Evolutionary conservation across 1,140 invertebrate species (phyloP), one percentile per base, ranked within the genome.

Genomic region (Meloidogyne floridensis): DNA sequence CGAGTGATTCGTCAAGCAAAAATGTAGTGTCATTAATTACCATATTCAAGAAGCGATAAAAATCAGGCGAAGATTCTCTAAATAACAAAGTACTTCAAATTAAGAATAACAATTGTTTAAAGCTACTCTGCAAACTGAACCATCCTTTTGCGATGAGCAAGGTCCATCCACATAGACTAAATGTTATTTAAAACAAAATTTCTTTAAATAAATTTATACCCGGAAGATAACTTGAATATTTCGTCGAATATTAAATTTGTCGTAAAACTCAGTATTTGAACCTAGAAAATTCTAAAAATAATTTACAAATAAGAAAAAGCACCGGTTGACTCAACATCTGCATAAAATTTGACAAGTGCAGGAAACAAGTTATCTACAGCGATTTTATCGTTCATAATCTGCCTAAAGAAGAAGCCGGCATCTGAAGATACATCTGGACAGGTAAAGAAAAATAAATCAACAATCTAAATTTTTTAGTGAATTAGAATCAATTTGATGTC

Each of bases 21-120:
- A 97, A 99, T 54, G 96, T 98, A 9, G 96, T 98, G 90, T 98
- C 97, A 90, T 98, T 99, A 95, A 98, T 98, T 72, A 98, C 91
- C 96, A 98, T 98, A 90, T 99, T 99, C 51, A 98, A 94, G 90
- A 98, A 99, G 86, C 96, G 95, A 4, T 98, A 95, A 91, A 98
- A 98, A 90, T 98, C 86, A 2, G 82, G 95, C 84, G 95, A 95
- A 10, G 95, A 95, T 77, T 93, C 94, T 72, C 92, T 92, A 59
- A 90, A 83, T 51, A 79, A 80, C n/a, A 74, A 89, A 32, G 32
- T 32, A 32, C 32, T 32, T 32, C 9, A 20, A 3, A 18, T 75
- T 84, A 80, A 75, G 18, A 59, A 76, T 20, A 81, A 11, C 10
- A 42, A 32, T 42, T 43, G 9, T 56, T 32, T 3, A 42, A 56